phyloP scores from a whole-genome alignment of 2,797 vertebrate genomes.

The Capromys pilorides region DNA sequence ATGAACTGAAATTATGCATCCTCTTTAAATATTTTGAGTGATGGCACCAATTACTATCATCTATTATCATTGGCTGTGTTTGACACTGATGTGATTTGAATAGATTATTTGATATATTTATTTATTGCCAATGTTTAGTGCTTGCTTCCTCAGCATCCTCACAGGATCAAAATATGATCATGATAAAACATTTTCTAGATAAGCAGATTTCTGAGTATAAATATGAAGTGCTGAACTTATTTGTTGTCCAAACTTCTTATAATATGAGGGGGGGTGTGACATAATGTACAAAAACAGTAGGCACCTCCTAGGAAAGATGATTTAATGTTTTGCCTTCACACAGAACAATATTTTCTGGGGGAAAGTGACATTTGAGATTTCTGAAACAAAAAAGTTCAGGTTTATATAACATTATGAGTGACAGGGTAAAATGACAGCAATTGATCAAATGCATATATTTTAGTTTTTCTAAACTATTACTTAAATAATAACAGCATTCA shows the following conservation, averaged over 20 bases:
- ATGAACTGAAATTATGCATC: neutral
- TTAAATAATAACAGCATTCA: neutral
- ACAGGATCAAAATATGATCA: neutral
- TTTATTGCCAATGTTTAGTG: neutral
- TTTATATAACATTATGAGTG: neutral
- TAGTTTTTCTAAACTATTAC: neutral
- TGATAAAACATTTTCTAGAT: neutral
- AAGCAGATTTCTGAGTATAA: neutral
- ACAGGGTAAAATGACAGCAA: neutral
- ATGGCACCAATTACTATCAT: neutral
- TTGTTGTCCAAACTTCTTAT: neutral
- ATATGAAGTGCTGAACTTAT: neutral
- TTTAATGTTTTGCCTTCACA: neutral
- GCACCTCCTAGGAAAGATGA: neutral
- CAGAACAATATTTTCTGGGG: neutral
- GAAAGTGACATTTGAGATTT: neutral
- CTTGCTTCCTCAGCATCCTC: neutral
- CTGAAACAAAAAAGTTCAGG: neutral
- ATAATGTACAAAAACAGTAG: neutral
- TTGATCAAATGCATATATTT: neutral
- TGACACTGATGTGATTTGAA: neutral
- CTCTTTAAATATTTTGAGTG: slow-evolving; percentile 5
- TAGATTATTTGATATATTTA: neutral
- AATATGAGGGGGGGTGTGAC: neutral
- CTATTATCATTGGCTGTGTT: neutral